phyloP scores from a whole-genome alignment of 2,113 vertebrate genomes.

The Leptosomus discolor region DNA sequence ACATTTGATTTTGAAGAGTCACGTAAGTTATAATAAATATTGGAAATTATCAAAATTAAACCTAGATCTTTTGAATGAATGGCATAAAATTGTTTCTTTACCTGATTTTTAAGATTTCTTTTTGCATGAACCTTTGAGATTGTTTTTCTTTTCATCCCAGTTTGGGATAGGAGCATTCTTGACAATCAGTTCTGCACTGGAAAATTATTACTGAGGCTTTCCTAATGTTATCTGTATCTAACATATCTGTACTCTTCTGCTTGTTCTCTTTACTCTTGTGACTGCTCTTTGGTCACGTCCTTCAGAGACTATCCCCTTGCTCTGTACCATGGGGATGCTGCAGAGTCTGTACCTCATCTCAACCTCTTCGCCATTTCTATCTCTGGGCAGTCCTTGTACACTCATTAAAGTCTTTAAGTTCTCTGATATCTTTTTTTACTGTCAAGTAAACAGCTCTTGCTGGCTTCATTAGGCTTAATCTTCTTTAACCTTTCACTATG shows the following conservation, averaged over 20 bases:
- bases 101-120: neutral
- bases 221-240: neutral
- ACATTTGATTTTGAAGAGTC: neutral
- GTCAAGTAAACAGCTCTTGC: neutral
- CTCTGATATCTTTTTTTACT: neutral
- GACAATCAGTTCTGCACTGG: neutral
- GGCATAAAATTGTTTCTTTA: neutral
- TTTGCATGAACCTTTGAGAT: neutral
- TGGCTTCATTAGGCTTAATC: neutral
- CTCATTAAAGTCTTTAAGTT: neutral
- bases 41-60: neutral
- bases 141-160: neutral
- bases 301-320: neutral
- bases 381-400: neutral
- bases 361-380: neutral
- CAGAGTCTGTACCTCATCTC: neutral
- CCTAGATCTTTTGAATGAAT: neutral
- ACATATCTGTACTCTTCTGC: neutral
- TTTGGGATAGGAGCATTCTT: neutral
- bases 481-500: neutral
- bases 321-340: neutral
- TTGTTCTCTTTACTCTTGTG: neutral
- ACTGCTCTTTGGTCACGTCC: neutral
- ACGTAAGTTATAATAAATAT: neutral
- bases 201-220: neutral